These are phyloP conservation scores for Martes martes DNA, from an alignment of 2,113 vertebrate genomes.

Conservation along the genomic window DNA sequence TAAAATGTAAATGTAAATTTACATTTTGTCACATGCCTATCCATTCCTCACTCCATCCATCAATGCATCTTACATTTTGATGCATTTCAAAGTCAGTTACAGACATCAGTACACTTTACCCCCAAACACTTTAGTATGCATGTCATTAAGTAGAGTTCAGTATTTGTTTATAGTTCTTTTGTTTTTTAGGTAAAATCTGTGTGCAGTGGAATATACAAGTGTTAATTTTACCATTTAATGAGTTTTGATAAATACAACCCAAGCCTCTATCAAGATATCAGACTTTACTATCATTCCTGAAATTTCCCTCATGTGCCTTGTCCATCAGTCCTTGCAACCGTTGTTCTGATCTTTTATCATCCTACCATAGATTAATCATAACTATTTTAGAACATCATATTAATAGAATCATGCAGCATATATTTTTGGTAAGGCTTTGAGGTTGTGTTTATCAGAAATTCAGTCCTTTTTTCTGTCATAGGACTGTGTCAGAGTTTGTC, in stretches of 20 bases:
- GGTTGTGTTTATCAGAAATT: slow-evolving; percentile 19
- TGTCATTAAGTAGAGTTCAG: background rate
- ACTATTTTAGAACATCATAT: background rate
- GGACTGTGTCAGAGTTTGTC: background rate
- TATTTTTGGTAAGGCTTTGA: slow-evolving; percentile 38
- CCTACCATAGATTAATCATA: background rate
- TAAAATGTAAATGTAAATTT: background rate
- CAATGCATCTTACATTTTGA: background rate
- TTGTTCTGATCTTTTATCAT: background rate
- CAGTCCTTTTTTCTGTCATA: background rate
- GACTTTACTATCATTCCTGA: background rate
- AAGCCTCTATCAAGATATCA: background rate
- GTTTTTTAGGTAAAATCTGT: background rate
- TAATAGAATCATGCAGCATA: background rate
- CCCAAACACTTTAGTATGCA: background rate
- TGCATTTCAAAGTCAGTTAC: background rate
- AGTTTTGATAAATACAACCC: background rate
- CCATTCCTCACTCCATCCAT: background rate
- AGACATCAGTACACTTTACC: background rate
- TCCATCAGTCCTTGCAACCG: background rate
- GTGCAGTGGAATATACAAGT: background rate
- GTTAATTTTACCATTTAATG: background rate
- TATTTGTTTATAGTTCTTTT: slow-evolving; percentile 9
- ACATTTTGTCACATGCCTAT: background rate
- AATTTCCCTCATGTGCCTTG: background rate